Evolutionary conservation across 2,888 invertebrate species (phyloP), one percentile per base, ranked within the genome.

Genomic region (Clusia tigrina): DNA sequence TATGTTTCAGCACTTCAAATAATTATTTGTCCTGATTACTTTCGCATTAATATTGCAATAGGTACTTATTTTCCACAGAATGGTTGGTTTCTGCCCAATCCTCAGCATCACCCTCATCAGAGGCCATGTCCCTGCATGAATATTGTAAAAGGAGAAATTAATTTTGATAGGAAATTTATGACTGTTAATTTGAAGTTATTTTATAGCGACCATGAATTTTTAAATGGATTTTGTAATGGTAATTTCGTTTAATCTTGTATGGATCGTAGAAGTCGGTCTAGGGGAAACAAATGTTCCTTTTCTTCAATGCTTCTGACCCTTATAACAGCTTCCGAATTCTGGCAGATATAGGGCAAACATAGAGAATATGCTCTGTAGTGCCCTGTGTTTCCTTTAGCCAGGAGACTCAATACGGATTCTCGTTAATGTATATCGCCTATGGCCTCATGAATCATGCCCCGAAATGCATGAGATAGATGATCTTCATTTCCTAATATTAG

Each of bases 101-200:
- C n/a, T n/a, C n/a, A 3, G 9, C 10, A 17, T 42, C n/a, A 32
- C 32, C 32, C 12, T 12, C 12, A 32, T 22, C 38, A 32, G 20
- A 23, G 26, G 48, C 26, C 20, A 24, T 22, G 15, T 58, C 26
- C 57, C 23, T 23, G 42, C 42, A 23, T 22, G 12, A 6, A 17
- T n/a, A 56, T 42, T 56, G 24, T 42, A n/a, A n/a, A 32, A 15
- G 48, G 5, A 48, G 10, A 5, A 48, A 20, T 48, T 48, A 48
- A 48, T 22, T 48, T 48, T 48, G 18, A 48, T 48, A 5, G 5
- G 20, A 22, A 48, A 48, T 48, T 48, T 48, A 48, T 48, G 18
- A 15, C 5, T 3, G 15, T 48, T 48, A 20, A 48, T 48, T 48
- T 48, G 22, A 5, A 18, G 22, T 48, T 48, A 48, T 42, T 42